These are phyloP conservation scores for Xestia ashworthii DNA, from an alignment of 2,888 invertebrate species.

Conservation along the genomic window DNA sequence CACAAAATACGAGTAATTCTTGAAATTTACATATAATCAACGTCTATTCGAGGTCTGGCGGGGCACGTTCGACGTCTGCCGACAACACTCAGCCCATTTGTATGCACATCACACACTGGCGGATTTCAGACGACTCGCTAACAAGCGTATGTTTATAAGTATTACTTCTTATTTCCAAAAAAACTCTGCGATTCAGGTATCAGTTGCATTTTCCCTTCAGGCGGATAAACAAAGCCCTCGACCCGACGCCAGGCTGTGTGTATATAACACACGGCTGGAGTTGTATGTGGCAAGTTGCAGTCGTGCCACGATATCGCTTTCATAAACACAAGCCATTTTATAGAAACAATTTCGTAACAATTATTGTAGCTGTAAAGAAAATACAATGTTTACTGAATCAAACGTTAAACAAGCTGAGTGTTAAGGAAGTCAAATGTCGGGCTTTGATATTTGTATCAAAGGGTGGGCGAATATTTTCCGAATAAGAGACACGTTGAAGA, in stretches of 20 bases:
- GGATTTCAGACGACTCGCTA: slow-evolving; percentile 63
- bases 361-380: slow-evolving; percentile 39
- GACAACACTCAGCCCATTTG: slow-evolving; percentile 66
- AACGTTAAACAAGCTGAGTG: slow-evolving; percentile 44
- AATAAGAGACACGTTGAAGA: slow-evolving; percentile 59
- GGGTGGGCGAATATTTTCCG: slow-evolving; percentile 50
- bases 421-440: slow-evolving; percentile 48
- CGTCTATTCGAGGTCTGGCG: slow-evolving; percentile 67
- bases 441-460: slow-evolving; percentile 58
- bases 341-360: slow-evolving; percentile 49
- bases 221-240: slow-evolving; percentile 36
- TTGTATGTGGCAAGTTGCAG: slow-evolving; percentile 48
- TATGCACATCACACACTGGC: slow-evolving; percentile 64
- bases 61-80: slow-evolving; percentile 65
- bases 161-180: slow-evolving; percentile 44
- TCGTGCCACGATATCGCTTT: slow-evolving; percentile 38
- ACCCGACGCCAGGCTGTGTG: not conserved
- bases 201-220: slow-evolving; percentile 14
- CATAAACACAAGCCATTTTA: slow-evolving; percentile 46
- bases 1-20: slow-evolving; percentile 68
- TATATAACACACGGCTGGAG: slow-evolving; percentile 22
- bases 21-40: slow-evolving; percentile 74
- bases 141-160: slow-evolving; percentile 60
- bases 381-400: slow-evolving; percentile 39
- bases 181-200: slow-evolving; percentile 32